Evolutionary conservation across 2,113 vertebrate genomes (phyloP), one percentile per base, ranked within the genome.

Genomic region (Morone saxatilis): DNA sequence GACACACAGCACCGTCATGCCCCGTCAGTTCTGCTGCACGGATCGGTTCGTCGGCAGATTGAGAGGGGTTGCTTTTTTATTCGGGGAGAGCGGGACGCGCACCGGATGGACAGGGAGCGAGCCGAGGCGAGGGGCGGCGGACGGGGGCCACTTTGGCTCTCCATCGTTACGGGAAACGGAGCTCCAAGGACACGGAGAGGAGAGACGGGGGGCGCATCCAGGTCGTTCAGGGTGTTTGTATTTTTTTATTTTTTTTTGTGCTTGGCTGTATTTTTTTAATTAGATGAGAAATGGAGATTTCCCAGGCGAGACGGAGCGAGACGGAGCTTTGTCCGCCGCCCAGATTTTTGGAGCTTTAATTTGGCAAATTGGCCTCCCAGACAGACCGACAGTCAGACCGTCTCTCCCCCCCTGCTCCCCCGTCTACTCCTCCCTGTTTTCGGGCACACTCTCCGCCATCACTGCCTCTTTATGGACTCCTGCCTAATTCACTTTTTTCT

Each of bases 181-280:
- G 89, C 86, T 86, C 85, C 90, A 92, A 90, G 91, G 89, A 93
- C 91, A 90, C 81, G 61, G 71, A 56, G 80, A 86, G 86, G 88
- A 59, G 82, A 78, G 72, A 41, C 41, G 7, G 74, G 78, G 84
- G 84, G 71, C 48, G 72, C 89, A 68, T 86, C 83, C 84, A 70
- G 74, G 74, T 76, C 80, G 59, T 53, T 75, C 40, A 36, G 31
- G 59, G 40, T 80, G 43, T 66, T 77, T 78, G 56, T 48, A 31
- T 31, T 25, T 22, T 0, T 48, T 25, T 22, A 0, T 72, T 4
- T 36, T 67, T 10, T n/a, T 13, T 14, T 31, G 31, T 31, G 31
- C 6, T 59, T 41, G 57, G 45, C 40, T 41, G 22, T 25, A 7
- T 12, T 47, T 4, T 14, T 59, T 17, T 36, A 7, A 80, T 63